Conservation (phyloP, 2,888 invertebrate genomes). For the Scaptomyza tumidula region DNA sequence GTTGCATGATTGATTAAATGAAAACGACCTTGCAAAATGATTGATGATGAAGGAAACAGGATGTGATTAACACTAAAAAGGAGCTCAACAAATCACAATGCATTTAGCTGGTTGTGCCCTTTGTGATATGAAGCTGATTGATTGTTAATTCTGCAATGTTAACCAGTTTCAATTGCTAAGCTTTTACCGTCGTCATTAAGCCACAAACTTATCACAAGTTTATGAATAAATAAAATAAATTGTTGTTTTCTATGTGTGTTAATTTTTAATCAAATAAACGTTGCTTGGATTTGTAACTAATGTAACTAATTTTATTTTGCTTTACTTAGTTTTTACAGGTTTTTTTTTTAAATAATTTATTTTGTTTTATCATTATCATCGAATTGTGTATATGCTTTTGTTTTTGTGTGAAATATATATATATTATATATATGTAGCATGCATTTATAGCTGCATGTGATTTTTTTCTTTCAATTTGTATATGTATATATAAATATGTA, state of each 20-base stretch:
- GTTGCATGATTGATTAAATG: constrained; percentile 24
- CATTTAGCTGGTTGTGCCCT: not conserved
- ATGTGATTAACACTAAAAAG: not conserved
- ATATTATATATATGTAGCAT: constrained; percentile 63
- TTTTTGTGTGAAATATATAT: constrained; percentile 41
- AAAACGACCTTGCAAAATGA: not conserved
- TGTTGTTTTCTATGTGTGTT: constrained; percentile 14
- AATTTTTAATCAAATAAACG: constrained; percentile 49
- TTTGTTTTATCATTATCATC: constrained; percentile 73
- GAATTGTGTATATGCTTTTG: constrained; percentile 63
- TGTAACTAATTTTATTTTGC: constrained; percentile 80
- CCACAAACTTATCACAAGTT: too few species aligned
- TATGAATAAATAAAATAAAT: not conserved
- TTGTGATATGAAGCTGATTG: not conserved
- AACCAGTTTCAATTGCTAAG: not conserved
- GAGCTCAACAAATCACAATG: not conserved
- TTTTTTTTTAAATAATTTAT: constrained; percentile 64
- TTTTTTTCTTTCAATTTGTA: constrained; percentile 40
- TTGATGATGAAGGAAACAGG: not conserved
- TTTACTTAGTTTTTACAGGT: constrained; percentile 79
- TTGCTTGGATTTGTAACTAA: constrained; percentile 73
- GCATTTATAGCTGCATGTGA: constrained; percentile 68
- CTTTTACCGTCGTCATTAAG: not conserved
- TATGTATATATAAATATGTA: constrained; percentile 78
- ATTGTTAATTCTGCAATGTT: not conserved